phyloP scores from a whole-genome alignment of 2,797 vertebrate genomes.

The Kryptolebias ocellatus region DNA sequence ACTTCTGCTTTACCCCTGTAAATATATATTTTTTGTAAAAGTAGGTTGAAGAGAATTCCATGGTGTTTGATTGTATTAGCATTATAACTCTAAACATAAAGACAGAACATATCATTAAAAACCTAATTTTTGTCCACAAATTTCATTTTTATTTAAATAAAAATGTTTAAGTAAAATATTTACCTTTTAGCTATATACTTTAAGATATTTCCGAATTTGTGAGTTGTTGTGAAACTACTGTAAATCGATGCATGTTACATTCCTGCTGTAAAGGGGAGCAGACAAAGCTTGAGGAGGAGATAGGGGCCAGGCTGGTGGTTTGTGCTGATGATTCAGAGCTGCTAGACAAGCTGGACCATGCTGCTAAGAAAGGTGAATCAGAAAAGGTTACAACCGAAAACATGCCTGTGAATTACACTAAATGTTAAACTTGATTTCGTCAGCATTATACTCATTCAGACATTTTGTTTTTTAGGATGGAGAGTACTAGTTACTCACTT shows the following conservation, averaged over 20 bases:
- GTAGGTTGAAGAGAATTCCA: not conserved
- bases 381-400: too few relatives aligned
- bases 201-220: not conserved
- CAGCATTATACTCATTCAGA: not conserved
- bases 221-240: not conserved
- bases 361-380: conserved; percentile 77
- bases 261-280: conserved; percentile 44
- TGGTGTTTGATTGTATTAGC: too few relatives aligned
- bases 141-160: too few relatives aligned
- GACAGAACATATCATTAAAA: too few relatives aligned
- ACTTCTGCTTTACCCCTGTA: not conserved
- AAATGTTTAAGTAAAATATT: too few relatives aligned
- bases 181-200: too few relatives aligned
- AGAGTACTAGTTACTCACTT: conserved; percentile 80
- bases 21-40: not conserved
- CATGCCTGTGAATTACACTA: not conserved
- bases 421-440: not conserved
- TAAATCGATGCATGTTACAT: not conserved
- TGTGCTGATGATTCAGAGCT: conserved; percentile 79
- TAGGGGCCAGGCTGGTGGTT: conserved; percentile 69
- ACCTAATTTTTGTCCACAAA: too few relatives aligned
- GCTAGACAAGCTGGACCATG: conserved; percentile 74
- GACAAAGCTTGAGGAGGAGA: conserved; percentile 34
- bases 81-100: too few relatives aligned
- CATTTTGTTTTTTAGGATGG: conserved; percentile 67